Conservation (phyloP, 23 tunicate species). For the Oikopleura dioica region DNA sequence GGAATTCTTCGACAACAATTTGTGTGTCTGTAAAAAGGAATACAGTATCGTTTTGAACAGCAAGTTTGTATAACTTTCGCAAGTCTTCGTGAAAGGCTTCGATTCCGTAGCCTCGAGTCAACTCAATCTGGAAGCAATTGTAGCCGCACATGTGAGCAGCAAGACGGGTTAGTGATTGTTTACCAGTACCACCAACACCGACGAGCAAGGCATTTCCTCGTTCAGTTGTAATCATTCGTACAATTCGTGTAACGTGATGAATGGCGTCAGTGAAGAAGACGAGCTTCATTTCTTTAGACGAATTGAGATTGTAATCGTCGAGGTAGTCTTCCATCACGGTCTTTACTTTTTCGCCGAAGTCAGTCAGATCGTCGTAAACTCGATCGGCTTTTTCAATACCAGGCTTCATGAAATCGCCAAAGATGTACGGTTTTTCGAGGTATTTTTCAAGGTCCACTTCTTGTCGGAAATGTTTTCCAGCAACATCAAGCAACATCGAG, state of each 20-base stretch:
- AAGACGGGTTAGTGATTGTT: slow-evolving; percentile 89
- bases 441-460: slow-evolving; percentile 53
- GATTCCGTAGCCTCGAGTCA: slow-evolving; percentile 85
- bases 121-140: slow-evolving; percentile 65
- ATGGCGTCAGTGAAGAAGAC: slow-evolving; percentile 97
- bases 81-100: slow-evolving; percentile 88
- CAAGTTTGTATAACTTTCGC: slow-evolving; percentile 34
- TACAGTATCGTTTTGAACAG: slow-evolving; percentile 70
- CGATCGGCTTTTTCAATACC: slow-evolving; percentile 51
- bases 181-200: slow-evolving; percentile 95
- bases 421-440: slow-evolving; percentile 55
- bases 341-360: slow-evolving; percentile 53
- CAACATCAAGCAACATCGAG: slow-evolving; percentile 55
- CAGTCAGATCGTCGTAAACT: slow-evolving; percentile 63
- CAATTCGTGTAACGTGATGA: slow-evolving; percentile 28
- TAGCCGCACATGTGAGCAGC: slow-evolving; percentile 85
- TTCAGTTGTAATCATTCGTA: slow-evolving; percentile 63
- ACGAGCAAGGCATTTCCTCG: slow-evolving; percentile 94
- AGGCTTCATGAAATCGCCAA: slow-evolving; percentile 77
- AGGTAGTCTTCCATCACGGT: slow-evolving; percentile 65
- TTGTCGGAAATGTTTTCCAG: slow-evolving; percentile 72
- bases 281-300: slow-evolving; percentile 82
- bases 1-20: slow-evolving; percentile 92
- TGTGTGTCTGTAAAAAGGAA: slow-evolving; percentile 91
- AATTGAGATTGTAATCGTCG: slow-evolving; percentile 68